Base-by-base conservation (phyloP, 92 coral and sea anemone species). In the Actinernus sp. region DNA sequence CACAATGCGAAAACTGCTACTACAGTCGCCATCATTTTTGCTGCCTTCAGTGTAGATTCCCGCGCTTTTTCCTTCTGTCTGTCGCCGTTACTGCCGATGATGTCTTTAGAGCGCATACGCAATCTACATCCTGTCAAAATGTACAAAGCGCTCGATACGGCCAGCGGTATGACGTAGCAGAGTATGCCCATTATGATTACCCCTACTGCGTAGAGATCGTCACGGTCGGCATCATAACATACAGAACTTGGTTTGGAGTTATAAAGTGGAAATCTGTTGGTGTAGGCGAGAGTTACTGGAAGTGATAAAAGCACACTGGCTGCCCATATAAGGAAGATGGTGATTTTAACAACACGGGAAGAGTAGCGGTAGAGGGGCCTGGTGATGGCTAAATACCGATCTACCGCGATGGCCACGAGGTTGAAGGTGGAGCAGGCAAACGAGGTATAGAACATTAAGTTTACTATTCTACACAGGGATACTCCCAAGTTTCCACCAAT, bases 351-450 rank as follows among this genome's bases (percentile, higher is more conserved):
- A 17, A 19, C 41, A 10, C 61, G 32, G 30, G 20, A 17, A 4
- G 74, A 26, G 26, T 67, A 67, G 47, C 62, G 60, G 41, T 31
- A 67, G 36, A 67, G 40, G 1, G 74, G 74, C 18, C 30, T 67
- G 19, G 49, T 36, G 22, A 67, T 57, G 8, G 74, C 74, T 8
- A 67, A 39, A 16, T 52, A 67, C 12, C 74, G 22, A 40, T 67
- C 74, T 12, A 53, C 18, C 19, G 74, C 74, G 25, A 67, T 52
- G 18, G 61, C 74, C 36, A 38, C 74, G 23, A 67, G 62, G 56
- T 53, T 50, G 58, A 67, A 67, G 24, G 74, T 49, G 11, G 74
- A 67, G 24, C 74, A 67, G 21, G 74, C 63, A 28, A 67, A 67
- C 22, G 74, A 67, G 8, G 74, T 22, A 19, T 67, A 67, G 24